Percentiles rank a stretch among this genome's conserved stretches.
Evolutionary conservation across 2,888 invertebrate species (phyloP).

Genomic region (Atherix ibis): DNA sequence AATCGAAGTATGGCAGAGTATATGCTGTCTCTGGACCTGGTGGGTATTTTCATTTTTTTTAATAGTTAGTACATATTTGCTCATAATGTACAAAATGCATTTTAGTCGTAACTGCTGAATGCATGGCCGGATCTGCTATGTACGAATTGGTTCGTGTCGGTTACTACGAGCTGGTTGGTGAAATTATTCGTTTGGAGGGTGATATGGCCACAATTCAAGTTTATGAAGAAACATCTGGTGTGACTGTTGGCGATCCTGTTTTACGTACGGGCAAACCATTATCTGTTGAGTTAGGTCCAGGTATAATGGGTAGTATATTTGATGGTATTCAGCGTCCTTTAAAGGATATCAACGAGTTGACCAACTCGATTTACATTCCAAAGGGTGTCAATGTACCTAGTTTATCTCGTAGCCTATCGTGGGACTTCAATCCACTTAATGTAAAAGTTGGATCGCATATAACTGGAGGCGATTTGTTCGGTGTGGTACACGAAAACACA

Average conservation of each 20-base stretch:
- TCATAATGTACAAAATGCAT: no score
- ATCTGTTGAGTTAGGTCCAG: slow-evolving; percentile 97
- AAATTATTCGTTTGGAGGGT: slow-evolving; percentile 98
- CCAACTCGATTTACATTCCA: slow-evolving; percentile 96
- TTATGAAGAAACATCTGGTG: slow-evolving; percentile 92
- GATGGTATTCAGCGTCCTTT: slow-evolving; percentile 99
- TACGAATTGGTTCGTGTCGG: slow-evolving; percentile 99
- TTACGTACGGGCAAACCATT: slow-evolving; percentile 96
- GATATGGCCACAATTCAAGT: slow-evolving; percentile 99
- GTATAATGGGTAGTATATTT: slow-evolving; percentile 98
- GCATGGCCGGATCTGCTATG: slow-evolving; percentile 99
- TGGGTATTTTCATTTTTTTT: slow-evolving; percentile 27
- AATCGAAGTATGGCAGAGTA: slow-evolving; percentile 84
- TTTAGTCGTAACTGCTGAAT: slow-evolving; percentile 94
- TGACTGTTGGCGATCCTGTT: slow-evolving; percentile 98
- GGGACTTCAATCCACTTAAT: slow-evolving; percentile 84
- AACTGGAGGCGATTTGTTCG: slow-evolving; percentile 96
- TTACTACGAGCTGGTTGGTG: slow-evolving; percentile 94
- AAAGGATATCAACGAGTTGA: slow-evolving; percentile 87
- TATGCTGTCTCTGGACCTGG: slow-evolving; percentile 98
- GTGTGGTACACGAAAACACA: slow-evolving; percentile 91
- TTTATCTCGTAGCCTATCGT: slow-evolving; percentile 58
- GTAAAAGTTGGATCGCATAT: slow-evolving; percentile 93
- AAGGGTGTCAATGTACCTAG: slow-evolving; percentile 96
- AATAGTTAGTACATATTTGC: no score